Base-by-base conservation (phyloP, 2,113 vertebrate species). In the pig (Sus scrofa) region DNA sequence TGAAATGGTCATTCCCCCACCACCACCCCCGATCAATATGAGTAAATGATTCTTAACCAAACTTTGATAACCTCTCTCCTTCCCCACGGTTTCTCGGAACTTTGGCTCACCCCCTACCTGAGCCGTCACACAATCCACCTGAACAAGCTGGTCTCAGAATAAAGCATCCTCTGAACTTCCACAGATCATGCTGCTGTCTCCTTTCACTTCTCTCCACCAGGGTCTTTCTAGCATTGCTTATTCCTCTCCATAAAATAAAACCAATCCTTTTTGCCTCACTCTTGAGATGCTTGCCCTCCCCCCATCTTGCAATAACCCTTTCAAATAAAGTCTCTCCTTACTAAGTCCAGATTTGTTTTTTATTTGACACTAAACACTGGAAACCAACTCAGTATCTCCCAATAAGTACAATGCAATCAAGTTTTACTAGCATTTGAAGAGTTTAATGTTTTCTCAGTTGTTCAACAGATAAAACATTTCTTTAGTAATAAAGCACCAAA, bases 381-480 rank as follows among this genome's bases (percentile, higher is more conserved):
- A 94, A 68, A 24, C n/a, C 39, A 89, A 15, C 14, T 37, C 32
- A 88, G 2, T n/a, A 79, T 63, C 26, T 87, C 88, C 70, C 16
- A 84, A 1, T 67, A 84, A 86, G 13, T 86, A 62, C 16, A 86
- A 37, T 6, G 11, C 20, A 74, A 37, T 77, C 32, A 32, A 1
- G 6, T 67, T 83, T 95, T 34, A 26, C 34, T 65, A 77, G 78
- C 4, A 34, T 75, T 81, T 77, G 37, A 93, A 91, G 52, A 92
- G 18, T 74, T 96, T 95, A 62, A 79, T 93, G n/a, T 94, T 84
- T 95, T 91, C 52, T 93, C 83, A 50, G 39, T 85, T 84, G 32
- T 50, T 71, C 54, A 82, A 82, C 24, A 82, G 78, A 82, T 93
- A 75, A 96, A 91, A 54, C 85, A 83, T 78, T 44, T 94, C 34